Conservation (phyloP, 2,888 invertebrate genomes). For the Eupithecia pulchellata region DNA sequence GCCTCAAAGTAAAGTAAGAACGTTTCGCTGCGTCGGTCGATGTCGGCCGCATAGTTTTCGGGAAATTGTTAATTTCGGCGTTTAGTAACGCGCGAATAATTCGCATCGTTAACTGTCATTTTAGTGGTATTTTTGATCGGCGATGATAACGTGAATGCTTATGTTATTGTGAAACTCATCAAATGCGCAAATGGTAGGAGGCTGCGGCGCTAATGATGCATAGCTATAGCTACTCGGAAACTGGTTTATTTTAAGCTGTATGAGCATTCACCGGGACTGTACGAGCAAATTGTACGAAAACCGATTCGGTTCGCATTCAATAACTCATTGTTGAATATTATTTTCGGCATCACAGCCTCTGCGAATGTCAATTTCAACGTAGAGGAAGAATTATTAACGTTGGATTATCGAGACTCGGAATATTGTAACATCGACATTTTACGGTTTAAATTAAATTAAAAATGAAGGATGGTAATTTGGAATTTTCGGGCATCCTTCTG, state of each 20-base stretch:
- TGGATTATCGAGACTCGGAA: slow-evolving; percentile 9
- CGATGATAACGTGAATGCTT: slow-evolving; percentile 13
- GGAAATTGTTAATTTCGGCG: slow-evolving; percentile 24
- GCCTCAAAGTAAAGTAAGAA: slow-evolving; percentile 21
- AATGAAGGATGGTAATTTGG: slow-evolving; percentile 27
- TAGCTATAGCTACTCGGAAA: not conserved
- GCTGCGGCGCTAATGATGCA: not conserved
- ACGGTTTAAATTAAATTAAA: slow-evolving; percentile 20
- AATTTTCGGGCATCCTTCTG: slow-evolving; percentile 31
- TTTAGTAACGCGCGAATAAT: slow-evolving; percentile 27
- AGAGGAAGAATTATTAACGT: slow-evolving; percentile 6
- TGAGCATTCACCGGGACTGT: not conserved
- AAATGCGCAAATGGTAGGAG: slow-evolving; percentile 4
- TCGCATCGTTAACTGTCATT: slow-evolving; percentile 20
- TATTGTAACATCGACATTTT: slow-evolving; percentile 10
- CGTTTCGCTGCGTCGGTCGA: not conserved
- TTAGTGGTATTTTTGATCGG: slow-evolving; percentile 13
- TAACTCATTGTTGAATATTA: not conserved
- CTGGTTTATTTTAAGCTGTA: not conserved
- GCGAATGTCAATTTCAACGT: slow-evolving; percentile 10
- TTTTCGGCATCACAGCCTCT: slow-evolving; percentile 6
- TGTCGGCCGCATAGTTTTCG: slow-evolving; percentile 14
- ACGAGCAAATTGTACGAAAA: not conserved
- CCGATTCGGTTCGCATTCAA: not conserved
- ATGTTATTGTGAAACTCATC: slow-evolving; percentile 21